Evolutionary conservation across 1,140 invertebrate species (phyloP).

Genomic region (Matsumurasca onukii): DNA sequence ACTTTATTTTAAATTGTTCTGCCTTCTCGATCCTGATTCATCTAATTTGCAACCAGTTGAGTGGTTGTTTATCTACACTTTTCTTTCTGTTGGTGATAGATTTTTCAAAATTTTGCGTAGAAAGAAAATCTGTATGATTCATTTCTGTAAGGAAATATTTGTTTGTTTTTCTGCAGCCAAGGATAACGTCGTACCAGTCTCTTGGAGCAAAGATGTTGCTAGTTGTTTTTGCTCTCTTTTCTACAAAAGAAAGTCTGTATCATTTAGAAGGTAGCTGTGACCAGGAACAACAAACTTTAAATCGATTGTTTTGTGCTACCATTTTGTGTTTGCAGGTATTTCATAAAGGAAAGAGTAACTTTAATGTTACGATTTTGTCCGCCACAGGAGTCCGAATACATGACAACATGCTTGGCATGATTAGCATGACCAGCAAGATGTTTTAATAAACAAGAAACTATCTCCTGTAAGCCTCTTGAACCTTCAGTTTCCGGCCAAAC

Average conservation of each 20-base stretch:
- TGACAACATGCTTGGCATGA: constrained; percentile 12
- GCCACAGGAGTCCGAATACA: constrained; percentile 24
- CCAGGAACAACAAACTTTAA: constrained; percentile 36
- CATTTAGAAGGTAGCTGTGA: constrained; percentile 37
- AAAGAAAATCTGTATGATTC: constrained; percentile 34
- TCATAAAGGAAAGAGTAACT: constrained; percentile 29
- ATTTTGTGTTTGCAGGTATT: constrained; percentile 34
- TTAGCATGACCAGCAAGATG: constrained; percentile 33
- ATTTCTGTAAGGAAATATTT: constrained; percentile 35
- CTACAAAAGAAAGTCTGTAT: constrained; percentile 35
- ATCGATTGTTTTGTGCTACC: constrained; percentile 37
- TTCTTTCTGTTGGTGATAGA: constrained; percentile 36
- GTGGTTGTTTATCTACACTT: constrained; percentile 19
- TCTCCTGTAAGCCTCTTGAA: constrained; percentile 35
- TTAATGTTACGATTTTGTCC: constrained; percentile 39
- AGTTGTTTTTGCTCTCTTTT: constrained; percentile 33
- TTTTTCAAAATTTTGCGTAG: constrained; percentile 34
- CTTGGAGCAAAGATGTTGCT: constrained; percentile 35
- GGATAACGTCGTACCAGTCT: constrained; percentile 37
- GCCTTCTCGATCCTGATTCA: constrained; percentile 21
- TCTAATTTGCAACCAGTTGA: constrained; percentile 33
- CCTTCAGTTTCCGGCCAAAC: constrained; percentile 33
- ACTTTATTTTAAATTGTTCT: constrained; percentile 31
- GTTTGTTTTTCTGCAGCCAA: constrained; percentile 34
- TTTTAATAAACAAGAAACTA: constrained; percentile 32